Base-by-base conservation (phyloP, 2,797 vertebrate genomes). In the Enoplosus armatus region DNA sequence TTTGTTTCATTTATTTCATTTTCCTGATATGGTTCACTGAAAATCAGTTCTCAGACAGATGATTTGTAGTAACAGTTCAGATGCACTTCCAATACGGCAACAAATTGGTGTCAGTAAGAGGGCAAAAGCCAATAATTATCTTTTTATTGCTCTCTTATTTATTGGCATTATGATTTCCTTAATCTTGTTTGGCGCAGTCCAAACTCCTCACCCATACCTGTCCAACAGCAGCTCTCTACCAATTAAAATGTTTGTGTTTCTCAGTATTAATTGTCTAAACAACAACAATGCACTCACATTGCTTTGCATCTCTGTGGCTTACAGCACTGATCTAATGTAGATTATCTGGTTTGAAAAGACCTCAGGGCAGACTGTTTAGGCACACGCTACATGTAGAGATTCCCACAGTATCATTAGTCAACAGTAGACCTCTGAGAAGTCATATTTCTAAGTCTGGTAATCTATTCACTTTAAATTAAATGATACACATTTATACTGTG, bases 1-100 rank as follows among this genome's bases (percentile, higher is more conserved):
- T 75, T 84, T 66, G 48, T 68, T 78, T 77, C 51, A 65, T 47
- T 73, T 50, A 43, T 68, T 75, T 76, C 5, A 60, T 62, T 78
- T 66, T 33, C 15, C 43, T 26, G 16, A 70, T 22, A 29, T 39
- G 5, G 41, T 58, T 63, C 29, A 43, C 31, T 69, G 26, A 51
- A 77, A 80, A 53, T 77, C 56, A 29, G 22, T 63, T 53, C 31
- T 56, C 26, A 31, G 59, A 51, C 27, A 61, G 27, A 60, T 24
- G 16, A 39, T 54, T 70, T 65, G 55, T 56, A 55, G 58, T 45
- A 41, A 58, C 35, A 4, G 39, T 53, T 45, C 53, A 24, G 54
- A 50, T 72, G 24, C 24, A 54, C 15, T 8, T 24, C 41, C 35
- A n/a, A 1, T 22, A 39, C 43, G 55, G 47, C 55, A 62, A 51